Base-by-base conservation (phyloP, 2,888 invertebrate genomes). In the Harpalus rubripes region DNA sequence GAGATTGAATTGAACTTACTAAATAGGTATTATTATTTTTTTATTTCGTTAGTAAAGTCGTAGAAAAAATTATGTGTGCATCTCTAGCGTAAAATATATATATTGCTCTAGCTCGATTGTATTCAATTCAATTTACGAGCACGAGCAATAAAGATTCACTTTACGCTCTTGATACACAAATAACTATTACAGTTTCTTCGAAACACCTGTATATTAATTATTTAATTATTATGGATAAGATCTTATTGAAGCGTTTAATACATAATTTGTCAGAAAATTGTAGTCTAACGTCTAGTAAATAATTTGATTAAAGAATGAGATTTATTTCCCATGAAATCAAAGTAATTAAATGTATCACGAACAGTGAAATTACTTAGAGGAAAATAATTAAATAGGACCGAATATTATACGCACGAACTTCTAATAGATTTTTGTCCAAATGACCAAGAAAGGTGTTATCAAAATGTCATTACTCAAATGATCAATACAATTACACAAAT, bases 361-460 rank as follows among this genome's bases (percentile, higher is more conserved):
- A 68, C 39, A 68, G 68, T 68, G 32, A 39, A 68, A 68, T 68
- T 32, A 39, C 68, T 68, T 68, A n/a, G 15, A 39, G 68, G 44
- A 41, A 74, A 74, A 74, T 74, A 44, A 61, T 79, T 61, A 56
- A 39, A 58, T 15, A 8, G 32, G 32, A 58, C 78, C 18, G n/a
- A 32, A 39, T 26, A 81, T 63, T 63, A 81, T 12, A 41, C 63
- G 63, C 61, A 81, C 81, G 81, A 81, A 81, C 39, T 56, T 68
- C 68, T 81, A 81, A 81, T 81, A 81, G 81, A 81, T 72, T 81
- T 61, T 61, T 61, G 80, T 61, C 16, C 81, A 81, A 68, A 81
- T 52, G 41, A 65, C 44, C 63, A 39, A 18, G 59, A 32, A 58
- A 72, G 81, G 68, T 81, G 39, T 81, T 81, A 81, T 81, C 81